Evolutionary conservation across 2,113 vertebrate genomes (phyloP).

Genomic region (Chascanopsetta lugubris): DNA sequence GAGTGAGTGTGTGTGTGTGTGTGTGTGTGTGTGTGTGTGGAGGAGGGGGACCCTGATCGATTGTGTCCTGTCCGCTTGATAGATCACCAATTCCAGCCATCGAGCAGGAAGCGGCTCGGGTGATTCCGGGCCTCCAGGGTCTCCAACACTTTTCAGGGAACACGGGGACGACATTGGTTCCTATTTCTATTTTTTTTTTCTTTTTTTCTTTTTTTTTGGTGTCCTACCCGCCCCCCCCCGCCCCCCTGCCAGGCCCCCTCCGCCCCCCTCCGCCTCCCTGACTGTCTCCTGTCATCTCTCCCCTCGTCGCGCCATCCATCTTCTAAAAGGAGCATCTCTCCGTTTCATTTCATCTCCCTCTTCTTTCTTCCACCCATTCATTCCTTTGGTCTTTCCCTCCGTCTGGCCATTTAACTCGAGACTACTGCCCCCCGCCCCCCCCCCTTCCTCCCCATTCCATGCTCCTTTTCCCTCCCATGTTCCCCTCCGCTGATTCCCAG

Average conservation of each 20-base stretch:
- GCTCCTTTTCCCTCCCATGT: conserved; percentile 51
- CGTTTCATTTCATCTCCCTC: conserved; percentile 42
- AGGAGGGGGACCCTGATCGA: conserved; percentile 72
- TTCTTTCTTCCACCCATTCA: conserved; percentile 43
- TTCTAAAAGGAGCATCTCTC: conserved; percentile 38
- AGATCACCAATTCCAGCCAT: conserved; percentile 72
- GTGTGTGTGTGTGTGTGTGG: background rate
- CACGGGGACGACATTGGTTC: conserved; percentile 27
- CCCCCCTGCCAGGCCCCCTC: background rate
- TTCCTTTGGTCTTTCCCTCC: conserved; percentile 42
- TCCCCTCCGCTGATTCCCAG: conserved; percentile 71
- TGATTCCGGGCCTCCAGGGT: conserved; percentile 46
- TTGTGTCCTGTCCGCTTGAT: conserved; percentile 73
- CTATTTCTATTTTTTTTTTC: conserved; percentile 18
- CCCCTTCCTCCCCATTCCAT: conserved; percentile 25
- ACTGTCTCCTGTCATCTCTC: conserved; percentile 40
- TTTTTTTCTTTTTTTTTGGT: too few relatives aligned
- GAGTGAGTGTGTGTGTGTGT: conserved; percentile 24
- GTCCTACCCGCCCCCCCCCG: background rate
- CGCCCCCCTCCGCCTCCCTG: background rate
- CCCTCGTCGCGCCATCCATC: conserved; percentile 50
- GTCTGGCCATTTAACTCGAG: conserved; percentile 57
- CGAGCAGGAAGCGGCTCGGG: conserved; percentile 66
- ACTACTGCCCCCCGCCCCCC: conserved; percentile 18
- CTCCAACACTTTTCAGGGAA: too few relatives aligned